Base-by-base conservation (phyloP, 2,888 invertebrate genomes). In the Spatulosminthurus flaviceps region DNA sequence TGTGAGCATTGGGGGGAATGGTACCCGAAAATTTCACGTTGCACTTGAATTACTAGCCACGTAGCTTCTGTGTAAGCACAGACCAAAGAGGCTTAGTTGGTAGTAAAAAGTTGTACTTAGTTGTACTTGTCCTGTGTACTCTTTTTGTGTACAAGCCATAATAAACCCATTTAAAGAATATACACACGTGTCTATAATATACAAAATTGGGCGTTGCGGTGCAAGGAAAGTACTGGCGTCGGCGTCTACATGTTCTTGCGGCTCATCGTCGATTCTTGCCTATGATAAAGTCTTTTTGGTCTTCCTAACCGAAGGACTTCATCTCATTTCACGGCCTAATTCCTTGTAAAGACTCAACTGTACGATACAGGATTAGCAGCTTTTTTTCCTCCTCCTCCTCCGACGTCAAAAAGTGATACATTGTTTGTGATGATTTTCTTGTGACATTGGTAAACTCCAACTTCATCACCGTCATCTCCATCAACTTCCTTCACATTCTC, bases 171-270 rank as follows among this genome's bases (percentile, higher is more conserved):
- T 24, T 71, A 42, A 42, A 43, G 43, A 71, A 24, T 71, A 26
- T 71, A 71, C 71, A 71, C 71, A 71, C 71, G 71, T 71, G 71
- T 42, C 22, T 24, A 9, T 42, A 41, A 71, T 74, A 74, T 34
- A 74, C 16, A 29, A n/a, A 61, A 74, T 74, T 74, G 74, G 74
- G 74, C 74, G 74, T 74, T 74, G 74, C 74, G 74, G 74, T 60
- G 74, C 29, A 34, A 70, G 41, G 51, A 1, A 51, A 41, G 42
- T 16, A 42, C 64, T 71, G 43, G 71, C 71, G 71, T 71, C 71
- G 71, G 71, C 71, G 71, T 71, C 71, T 71, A 71, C 71, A 71
- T 24, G 71, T 71, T 42, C 71, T 42, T 70, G 70, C 70, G 70
- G 70, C 26, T 34, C 43, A 26, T 71, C 72, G 16, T 22, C 42